phyloP scores from a whole-genome alignment of 2,113 vertebrate species.

The Lota lota region DNA sequence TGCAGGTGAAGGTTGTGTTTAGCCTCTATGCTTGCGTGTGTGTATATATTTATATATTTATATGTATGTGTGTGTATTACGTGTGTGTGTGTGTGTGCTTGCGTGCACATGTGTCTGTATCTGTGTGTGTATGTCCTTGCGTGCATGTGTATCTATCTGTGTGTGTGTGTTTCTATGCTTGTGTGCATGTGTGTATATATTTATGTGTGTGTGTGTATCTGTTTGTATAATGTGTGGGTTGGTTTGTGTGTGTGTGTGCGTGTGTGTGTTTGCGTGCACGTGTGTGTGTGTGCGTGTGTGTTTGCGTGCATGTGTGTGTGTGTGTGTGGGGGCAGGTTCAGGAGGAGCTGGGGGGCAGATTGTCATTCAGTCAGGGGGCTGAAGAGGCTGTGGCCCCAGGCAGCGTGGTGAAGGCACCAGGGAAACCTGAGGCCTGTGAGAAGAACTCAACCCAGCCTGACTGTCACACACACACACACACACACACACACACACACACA shows the following conservation, averaged over 20 bases:
- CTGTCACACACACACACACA: conserved; percentile 44
- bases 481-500: background rate
- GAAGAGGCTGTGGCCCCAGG: conserved; percentile 57
- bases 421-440: conserved; percentile 73
- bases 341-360: conserved; percentile 36
- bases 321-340: background rate
- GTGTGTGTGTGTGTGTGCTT: too few relatives aligned
- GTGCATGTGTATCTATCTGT: too few relatives aligned
- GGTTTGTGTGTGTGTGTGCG: conserved; percentile 21
- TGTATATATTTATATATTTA: too few relatives aligned
- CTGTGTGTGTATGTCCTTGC: too few relatives aligned
- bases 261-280: conserved; percentile 73
- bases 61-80: too few relatives aligned
- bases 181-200: too few relatives aligned
- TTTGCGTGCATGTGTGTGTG: too few relatives aligned
- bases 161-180: background rate
- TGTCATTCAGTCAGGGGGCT: conserved; percentile 51
- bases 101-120: too few relatives aligned
- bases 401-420: conserved; percentile 1
- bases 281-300: background rate
- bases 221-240: too few relatives aligned
- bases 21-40: too few relatives aligned
- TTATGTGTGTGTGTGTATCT: conserved; percentile 31
- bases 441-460: conserved; percentile 44
- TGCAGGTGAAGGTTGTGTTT: too few relatives aligned